Conservation (phyloP, 2,113 vertebrate species). For the Tor tambroides region DNA sequence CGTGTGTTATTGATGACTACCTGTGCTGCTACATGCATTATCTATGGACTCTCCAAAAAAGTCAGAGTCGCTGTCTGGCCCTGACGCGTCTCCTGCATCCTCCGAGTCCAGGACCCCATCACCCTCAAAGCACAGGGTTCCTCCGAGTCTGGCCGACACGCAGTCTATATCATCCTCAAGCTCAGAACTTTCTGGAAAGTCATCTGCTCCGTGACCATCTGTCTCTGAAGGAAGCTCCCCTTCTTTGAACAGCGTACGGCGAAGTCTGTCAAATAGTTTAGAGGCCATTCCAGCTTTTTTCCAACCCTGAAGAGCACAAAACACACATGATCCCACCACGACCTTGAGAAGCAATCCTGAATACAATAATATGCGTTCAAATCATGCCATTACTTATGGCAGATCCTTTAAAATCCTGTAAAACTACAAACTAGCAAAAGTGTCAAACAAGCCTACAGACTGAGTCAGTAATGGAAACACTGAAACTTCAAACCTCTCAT, state of each 20-base stretch:
- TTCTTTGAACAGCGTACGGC: constrained; percentile 75
- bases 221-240: constrained; percentile 59
- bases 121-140: constrained; percentile 85
- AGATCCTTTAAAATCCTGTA: not conserved
- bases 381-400: not conserved
- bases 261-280: constrained; percentile 76
- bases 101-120: constrained; percentile 66
- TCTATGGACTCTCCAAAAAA: constrained; percentile 79
- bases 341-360: constrained; percentile 33
- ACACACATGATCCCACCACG: not conserved
- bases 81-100: constrained; percentile 69
- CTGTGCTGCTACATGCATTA: constrained; percentile 75
- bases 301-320: constrained; percentile 49
- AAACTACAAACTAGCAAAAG: not conserved
- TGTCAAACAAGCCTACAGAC: too few species aligned
- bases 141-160: constrained; percentile 85
- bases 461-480: constrained; percentile 45
- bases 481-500: constrained; percentile 37
- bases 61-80: constrained; percentile 79
- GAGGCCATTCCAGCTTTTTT: constrained; percentile 73
- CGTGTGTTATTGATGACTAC: constrained; percentile 53
- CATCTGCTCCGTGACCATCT: constrained; percentile 60
- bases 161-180: constrained; percentile 92
- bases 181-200: constrained; percentile 86
- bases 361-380: not conserved